Evolutionary conservation across 2,888 invertebrate genomes (phyloP).

Genomic region (Calephelis perditalis): DNA sequence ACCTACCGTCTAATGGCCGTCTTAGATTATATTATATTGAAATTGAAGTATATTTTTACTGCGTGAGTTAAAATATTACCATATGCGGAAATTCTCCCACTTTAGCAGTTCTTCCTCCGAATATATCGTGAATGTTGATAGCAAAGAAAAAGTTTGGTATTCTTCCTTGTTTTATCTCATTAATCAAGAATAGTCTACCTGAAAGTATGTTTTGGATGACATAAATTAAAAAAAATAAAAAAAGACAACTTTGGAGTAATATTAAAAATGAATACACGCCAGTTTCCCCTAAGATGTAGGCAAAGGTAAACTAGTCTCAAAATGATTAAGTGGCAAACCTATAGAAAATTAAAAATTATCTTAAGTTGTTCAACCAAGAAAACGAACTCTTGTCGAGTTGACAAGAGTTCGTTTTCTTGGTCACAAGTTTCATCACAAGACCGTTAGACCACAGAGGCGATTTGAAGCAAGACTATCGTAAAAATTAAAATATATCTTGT

Average conservation of each 20-base stretch:
- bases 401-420: too few species aligned
- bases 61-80: slow-evolving; percentile 25
- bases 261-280: not conserved
- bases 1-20: too few species aligned
- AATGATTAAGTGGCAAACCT: not conserved
- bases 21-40: too few species aligned
- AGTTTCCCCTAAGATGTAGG: too few species aligned
- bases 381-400: not conserved
- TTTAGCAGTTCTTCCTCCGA: slow-evolving; percentile 30
- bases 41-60: too few species aligned
- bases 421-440: too few species aligned
- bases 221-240: too few species aligned
- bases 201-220: slow-evolving; percentile 3
- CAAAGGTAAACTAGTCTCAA: not conserved
- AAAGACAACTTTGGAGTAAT: too few species aligned
- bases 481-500: too few species aligned
- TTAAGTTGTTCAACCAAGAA: not conserved
- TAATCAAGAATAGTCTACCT: slow-evolving; percentile 24
- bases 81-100: slow-evolving; percentile 37
- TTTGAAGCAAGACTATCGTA: too few species aligned
- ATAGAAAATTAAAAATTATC: not conserved
- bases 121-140: slow-evolving; percentile 29
- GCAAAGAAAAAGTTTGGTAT: slow-evolving; percentile 23
- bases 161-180: slow-evolving; percentile 23
- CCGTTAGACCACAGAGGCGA: not conserved